phyloP scores from a whole-genome alignment of 1,140 invertebrate species.

The Lucilia cuprina region DNA sequence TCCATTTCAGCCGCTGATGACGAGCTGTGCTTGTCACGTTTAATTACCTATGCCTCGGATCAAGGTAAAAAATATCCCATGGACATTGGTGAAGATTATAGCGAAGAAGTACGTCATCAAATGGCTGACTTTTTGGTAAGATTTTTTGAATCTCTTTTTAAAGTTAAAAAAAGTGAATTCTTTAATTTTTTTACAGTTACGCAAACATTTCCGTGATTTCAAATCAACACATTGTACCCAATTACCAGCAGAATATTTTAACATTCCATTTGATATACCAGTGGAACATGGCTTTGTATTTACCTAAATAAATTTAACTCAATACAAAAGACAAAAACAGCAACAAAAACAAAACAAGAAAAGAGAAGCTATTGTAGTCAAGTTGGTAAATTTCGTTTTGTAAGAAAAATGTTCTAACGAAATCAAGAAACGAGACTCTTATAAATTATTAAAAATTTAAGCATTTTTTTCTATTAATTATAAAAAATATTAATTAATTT shows the following conservation, averaged over 20 bases:
- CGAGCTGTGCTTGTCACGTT: conserved; percentile 65
- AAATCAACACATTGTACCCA: conserved; percentile 86
- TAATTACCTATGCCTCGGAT: conserved; percentile 68
- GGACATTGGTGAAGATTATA: conserved; percentile 68
- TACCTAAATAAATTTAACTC: conserved; percentile 45
- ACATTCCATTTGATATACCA: conserved; percentile 66
- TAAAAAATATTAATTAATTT: conserved; percentile 20
- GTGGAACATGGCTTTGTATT: conserved; percentile 61
- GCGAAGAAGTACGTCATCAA: conserved; percentile 64
- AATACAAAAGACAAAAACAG: neutral
- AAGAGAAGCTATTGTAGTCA: neutral
- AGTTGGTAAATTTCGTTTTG: neutral
- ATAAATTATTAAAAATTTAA: conserved; percentile 16
- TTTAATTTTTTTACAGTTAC: conserved; percentile 65
- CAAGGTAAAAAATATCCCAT: conserved; percentile 69
- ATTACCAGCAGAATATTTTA: conserved; percentile 74
- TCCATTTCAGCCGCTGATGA: conserved; percentile 55
- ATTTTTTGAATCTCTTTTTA: neutral
- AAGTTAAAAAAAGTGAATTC: conserved; percentile 29
- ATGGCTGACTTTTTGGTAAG: conserved; percentile 71
- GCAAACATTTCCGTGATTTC: conserved; percentile 85
- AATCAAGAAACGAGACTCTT: conserved; percentile 6
- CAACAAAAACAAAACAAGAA: neutral
- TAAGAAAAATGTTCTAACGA: neutral
- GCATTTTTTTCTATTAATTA: conserved; percentile 19